A percentile compares a stretch with the other conserved stretches of the same genome.
These are phyloP conservation scores for Phaedon cochleariae DNA, from an alignment of 2,888 invertebrate species.

Conservation along the genomic window DNA sequence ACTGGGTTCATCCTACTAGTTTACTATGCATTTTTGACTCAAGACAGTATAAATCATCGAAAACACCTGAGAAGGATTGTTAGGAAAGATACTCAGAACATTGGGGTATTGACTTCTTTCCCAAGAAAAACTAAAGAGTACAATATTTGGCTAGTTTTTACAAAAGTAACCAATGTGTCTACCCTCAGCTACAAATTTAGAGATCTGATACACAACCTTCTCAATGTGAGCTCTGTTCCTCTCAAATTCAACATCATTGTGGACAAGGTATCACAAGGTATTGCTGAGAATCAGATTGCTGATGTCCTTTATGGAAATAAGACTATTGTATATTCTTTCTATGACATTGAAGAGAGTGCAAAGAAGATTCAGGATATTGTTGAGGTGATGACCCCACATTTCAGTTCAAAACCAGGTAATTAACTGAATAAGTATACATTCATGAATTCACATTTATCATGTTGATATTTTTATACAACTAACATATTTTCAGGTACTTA, in stretches of 20 bases:
- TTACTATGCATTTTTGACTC: slow-evolving; percentile 43
- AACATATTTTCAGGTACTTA: slow-evolving; percentile 67
- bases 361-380: slow-evolving; percentile 70
- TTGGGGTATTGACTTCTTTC: slow-evolving; percentile 26
- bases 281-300: slow-evolving; percentile 64
- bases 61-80: slow-evolving; percentile 28
- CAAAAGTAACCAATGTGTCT: slow-evolving; percentile 65
- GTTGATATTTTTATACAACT: no score
- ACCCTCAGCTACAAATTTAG: slow-evolving; percentile 65
- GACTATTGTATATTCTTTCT: slow-evolving; percentile 64
- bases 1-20: slow-evolving; percentile 43
- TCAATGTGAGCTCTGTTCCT: slow-evolving; percentile 63
- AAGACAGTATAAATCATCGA: slow-evolving; percentile 31
- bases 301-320: slow-evolving; percentile 52
- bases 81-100: slow-evolving; percentile 27
- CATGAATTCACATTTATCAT: background rate
- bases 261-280: slow-evolving; percentile 67
- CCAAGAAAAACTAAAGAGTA: slow-evolving; percentile 49
- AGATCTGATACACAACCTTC: slow-evolving; percentile 64
- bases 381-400: slow-evolving; percentile 73
- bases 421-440: slow-evolving; percentile 40
- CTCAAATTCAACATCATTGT: slow-evolving; percentile 70
- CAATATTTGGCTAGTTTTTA: slow-evolving; percentile 69
- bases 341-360: slow-evolving; percentile 71
- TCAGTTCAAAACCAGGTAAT: slow-evolving; percentile 72